Conservation (phyloP, 2,113 vertebrate genomes). For the Prietella phreatophila region DNA sequence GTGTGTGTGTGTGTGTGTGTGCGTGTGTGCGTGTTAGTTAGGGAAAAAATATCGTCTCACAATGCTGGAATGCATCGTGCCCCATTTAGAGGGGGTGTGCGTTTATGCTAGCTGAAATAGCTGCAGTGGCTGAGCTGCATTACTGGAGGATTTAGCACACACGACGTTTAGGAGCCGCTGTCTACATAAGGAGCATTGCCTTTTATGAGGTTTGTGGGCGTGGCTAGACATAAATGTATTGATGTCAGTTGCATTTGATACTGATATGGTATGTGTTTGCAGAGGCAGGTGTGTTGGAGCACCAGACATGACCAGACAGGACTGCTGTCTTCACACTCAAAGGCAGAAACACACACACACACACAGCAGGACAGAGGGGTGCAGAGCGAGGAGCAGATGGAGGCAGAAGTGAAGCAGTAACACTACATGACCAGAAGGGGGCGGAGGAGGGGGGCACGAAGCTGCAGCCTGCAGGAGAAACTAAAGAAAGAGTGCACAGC, state of each 20-base stretch:
- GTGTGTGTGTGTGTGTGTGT: conserved; percentile 1
- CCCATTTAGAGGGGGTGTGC: background rate
- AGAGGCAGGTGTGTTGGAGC: background rate
- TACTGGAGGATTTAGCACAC: background rate
- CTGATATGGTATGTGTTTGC: background rate
- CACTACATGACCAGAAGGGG: conserved; percentile 99
- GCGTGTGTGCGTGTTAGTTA: background rate
- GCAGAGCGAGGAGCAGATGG: conserved; percentile 30
- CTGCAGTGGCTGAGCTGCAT: background rate
- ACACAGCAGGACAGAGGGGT: background rate
- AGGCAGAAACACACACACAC: conserved; percentile 15
- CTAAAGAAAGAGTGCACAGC: conserved; percentile 95
- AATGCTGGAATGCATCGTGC: background rate
- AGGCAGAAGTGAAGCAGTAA: conserved; percentile 80
- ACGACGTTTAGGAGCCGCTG: background rate
- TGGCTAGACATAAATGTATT: background rate
- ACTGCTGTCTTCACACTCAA: conserved; percentile 32
- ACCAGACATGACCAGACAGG: conserved; percentile 49
- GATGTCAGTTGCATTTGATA: background rate
- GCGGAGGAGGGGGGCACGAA: conserved; percentile 95
- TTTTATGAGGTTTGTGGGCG: background rate
- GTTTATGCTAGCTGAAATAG: background rate
- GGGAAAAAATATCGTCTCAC: background rate
- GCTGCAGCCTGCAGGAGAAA: conserved; percentile 94
- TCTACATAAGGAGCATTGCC: background rate